Base-by-base conservation (phyloP, 2,113 vertebrate genomes). In the Boulengeromyrus knoepffleri region DNA sequence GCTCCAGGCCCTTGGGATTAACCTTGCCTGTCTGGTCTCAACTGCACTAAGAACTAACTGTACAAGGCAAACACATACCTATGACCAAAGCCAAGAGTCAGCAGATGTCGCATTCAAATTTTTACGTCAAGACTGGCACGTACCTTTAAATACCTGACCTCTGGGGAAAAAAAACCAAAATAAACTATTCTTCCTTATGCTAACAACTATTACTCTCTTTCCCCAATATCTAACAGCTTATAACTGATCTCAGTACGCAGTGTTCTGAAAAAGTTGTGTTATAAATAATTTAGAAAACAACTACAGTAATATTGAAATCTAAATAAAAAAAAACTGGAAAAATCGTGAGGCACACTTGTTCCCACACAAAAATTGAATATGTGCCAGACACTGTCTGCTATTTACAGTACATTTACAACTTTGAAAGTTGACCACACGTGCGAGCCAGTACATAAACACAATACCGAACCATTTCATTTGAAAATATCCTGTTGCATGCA, bases 341-440 rank as follows among this genome's bases (percentile, higher is more conserved):
- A 92, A 90, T 92, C 84, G 87, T 90, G 70, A 66, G 90, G 92
- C 91, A 93, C 90, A 92, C 92, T 92, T 92, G 92, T 87, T 90
- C 89, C 70, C 90, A 91, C 86, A 90, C 88, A 92, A 91, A 90
- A 92, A 90, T 88, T 91, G 91, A 92, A 90, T 88, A 92, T 93
- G 91, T 94, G 93, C 94, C 95, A 92, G 92, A 93, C 94, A 94
- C 90, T 94, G 93, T 91, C 93, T 91, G 94, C 90, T 96, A 96
- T 97, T 96, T 96, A 97, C 96, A 97, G 85, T 95, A 93, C 94
- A 96, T 96, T 94, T 96, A 96, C 95, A 96, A 91, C 89, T 92
- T 93, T 95, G 94, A 94, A 95, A 96, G 96, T 95, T 93, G 92
- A 96, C 94, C 94, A 94, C 91, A 92, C 95, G 93, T 93, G 92